Percentiles rank a stretch among this genome's conserved stretches.
Evolutionary conservation across 2,113 vertebrate species (phyloP).

Genomic region (Tricholaema leucomelas): DNA sequence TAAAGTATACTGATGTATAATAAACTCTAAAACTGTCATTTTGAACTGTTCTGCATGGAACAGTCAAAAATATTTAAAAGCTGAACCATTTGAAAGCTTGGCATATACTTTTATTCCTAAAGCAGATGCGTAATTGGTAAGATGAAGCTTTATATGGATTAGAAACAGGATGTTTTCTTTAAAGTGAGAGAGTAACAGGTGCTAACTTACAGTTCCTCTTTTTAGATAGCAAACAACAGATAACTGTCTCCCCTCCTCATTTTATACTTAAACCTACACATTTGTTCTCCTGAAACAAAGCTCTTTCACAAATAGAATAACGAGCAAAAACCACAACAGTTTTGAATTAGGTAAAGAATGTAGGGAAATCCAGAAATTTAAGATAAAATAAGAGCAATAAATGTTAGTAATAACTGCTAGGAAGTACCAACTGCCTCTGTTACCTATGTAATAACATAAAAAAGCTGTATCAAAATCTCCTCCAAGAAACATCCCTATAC

Average conservation of each 20-base stretch:
- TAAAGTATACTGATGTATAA: neutral
- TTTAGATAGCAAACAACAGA: neutral
- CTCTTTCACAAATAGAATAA: neutral
- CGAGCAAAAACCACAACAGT: neutral
- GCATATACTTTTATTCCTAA: neutral
- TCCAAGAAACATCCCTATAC: neutral
- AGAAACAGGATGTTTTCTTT: neutral
- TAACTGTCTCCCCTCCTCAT: neutral
- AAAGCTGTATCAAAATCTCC: neutral
- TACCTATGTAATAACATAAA: neutral
- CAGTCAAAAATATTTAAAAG: neutral
- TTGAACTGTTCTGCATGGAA: neutral
- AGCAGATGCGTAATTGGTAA: neutral
- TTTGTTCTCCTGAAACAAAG: neutral
- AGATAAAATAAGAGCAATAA: neutral
- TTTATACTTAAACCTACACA: neutral
- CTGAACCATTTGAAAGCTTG: neutral
- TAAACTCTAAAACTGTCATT: neutral
- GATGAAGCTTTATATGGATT: neutral
- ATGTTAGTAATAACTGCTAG: neutral
- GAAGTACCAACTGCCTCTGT: neutral
- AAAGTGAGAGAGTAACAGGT: neutral
- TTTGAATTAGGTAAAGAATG: neutral
- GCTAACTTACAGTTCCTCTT: slow-evolving; percentile 17
- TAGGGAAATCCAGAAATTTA: neutral